phyloP scores from a whole-genome alignment of 2,888 invertebrate genomes.

The Zygothrica quintamaculata region DNA sequence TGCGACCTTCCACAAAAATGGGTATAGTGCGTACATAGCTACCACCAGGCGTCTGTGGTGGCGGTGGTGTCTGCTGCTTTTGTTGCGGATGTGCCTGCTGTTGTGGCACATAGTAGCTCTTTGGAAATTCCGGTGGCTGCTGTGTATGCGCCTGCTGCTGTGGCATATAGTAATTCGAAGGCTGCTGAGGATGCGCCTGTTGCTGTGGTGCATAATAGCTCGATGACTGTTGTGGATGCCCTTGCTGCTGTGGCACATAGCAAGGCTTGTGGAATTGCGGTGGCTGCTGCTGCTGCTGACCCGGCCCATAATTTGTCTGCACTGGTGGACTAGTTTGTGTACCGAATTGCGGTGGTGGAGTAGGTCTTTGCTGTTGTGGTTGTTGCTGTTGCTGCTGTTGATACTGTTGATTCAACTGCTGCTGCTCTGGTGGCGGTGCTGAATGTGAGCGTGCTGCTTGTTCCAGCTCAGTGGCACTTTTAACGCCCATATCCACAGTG shows the following conservation, averaged over 20 bases:
- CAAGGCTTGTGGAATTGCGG: conserved; percentile 38
- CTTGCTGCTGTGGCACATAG: conserved; percentile 61
- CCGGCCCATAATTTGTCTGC: conserved; percentile 46
- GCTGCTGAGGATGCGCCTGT: conserved; percentile 72
- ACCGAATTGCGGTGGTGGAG: conserved; percentile 68
- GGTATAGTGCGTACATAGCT: conserved; percentile 91
- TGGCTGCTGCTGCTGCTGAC: conserved; percentile 29
- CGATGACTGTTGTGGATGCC: conserved; percentile 57
- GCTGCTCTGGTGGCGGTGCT: conserved; percentile 88
- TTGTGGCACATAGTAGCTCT: conserved; percentile 59
- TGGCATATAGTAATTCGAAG: conserved; percentile 47
- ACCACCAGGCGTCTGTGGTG: conserved; percentile 81
- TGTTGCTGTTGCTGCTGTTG: conserved; percentile 65
- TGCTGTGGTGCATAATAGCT: conserved; percentile 48
- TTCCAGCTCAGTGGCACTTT: conserved; percentile 86
- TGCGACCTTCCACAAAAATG: conserved; percentile 94
- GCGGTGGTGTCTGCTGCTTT: conserved; percentile 78
- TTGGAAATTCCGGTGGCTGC: conserved; percentile 56
- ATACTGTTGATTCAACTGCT: conserved; percentile 73
- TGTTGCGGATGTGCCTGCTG: conserved; percentile 72
- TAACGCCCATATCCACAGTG: conserved; percentile 91
- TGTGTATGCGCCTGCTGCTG: conserved; percentile 72
- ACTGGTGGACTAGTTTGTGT: conserved; percentile 82
- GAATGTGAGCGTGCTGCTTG: conserved; percentile 90
- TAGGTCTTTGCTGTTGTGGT: conserved; percentile 57